Conservation (phyloP, 2,113 vertebrate genomes). For the Pseudorectes ferrugineus region DNA sequence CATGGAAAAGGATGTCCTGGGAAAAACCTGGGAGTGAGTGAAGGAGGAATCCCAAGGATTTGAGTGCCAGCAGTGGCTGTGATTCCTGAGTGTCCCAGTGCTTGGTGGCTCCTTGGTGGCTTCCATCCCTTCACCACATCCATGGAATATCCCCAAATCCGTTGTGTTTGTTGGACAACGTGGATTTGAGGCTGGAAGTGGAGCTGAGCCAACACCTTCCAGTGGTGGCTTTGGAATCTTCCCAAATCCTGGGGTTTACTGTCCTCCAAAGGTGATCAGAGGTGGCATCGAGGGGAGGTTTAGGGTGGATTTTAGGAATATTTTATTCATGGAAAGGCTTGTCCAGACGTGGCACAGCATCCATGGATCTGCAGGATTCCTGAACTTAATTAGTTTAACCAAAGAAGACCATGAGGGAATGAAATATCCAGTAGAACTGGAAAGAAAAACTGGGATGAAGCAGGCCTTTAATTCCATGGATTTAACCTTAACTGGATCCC, state of each 20-base stretch:
- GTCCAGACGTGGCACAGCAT: background rate
- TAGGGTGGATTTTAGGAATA: background rate
- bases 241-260: background rate
- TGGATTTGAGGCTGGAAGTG: background rate
- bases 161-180: accelerated
- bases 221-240: background rate
- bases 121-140: background rate
- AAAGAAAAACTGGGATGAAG: background rate
- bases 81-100: background rate
- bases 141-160: accelerated
- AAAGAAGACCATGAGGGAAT: background rate
- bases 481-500: background rate
- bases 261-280: background rate
- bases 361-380: background rate
- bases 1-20: background rate
- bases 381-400: background rate
- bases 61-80: background rate
- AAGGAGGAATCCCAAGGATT: background rate
- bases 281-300: too few species aligned
- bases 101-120: accelerated
- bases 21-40: background rate
- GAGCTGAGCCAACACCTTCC: background rate
- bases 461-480: background rate
- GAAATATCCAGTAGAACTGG: background rate
- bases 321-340: background rate